Evolutionary conservation across 2,888 invertebrate species (phyloP), one percentile per base, ranked within the genome.

Genomic region (Dryomyza anilis): DNA sequence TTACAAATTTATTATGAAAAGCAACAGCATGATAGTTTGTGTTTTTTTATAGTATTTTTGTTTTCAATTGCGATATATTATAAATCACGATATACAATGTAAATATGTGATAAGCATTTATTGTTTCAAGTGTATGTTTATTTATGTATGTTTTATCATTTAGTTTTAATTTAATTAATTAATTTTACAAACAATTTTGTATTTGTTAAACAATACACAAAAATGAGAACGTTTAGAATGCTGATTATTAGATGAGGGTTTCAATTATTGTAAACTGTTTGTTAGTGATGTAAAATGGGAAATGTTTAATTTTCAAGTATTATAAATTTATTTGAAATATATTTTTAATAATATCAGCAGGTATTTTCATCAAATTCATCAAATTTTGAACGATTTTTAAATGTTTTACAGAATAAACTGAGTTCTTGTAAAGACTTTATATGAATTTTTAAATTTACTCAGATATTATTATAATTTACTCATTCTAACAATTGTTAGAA

Each of bases 21-120:
- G 59, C 59, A 59, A 59, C 27, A 59, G 59, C 59, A 59, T 48
- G 59, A n/a, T n/a, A 59, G 30, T 30, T 59, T 46, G 29, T n/a
- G n/a, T 59, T 59, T 59, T 46, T 5, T 12, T 50, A 10, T 43
- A 5, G 14, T 43, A 43, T 43, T 23, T 23, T 50, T 50, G 21
- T 50, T 23, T 50, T 39, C 7, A 39, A 39, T 14, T 7, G 39
- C 12, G 39, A 39, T 43, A 43, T 7, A 50, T 23, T 14, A 14
- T 21, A 50, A 50, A 50, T 50, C 48, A 50, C 48, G 29, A 16
- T 58, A 43, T 48, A 45, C 45, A 55, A 33, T 55, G 36, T 21
- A 45, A 45, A 27, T 58, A 61, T 61, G 50, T 33, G 21, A 16
- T 19, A 53, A 53, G 53, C 53, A 43, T 50, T 50, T 58, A 8